phyloP scores from a whole-genome alignment of 1,140 invertebrate species.

The Heliconius congener region DNA sequence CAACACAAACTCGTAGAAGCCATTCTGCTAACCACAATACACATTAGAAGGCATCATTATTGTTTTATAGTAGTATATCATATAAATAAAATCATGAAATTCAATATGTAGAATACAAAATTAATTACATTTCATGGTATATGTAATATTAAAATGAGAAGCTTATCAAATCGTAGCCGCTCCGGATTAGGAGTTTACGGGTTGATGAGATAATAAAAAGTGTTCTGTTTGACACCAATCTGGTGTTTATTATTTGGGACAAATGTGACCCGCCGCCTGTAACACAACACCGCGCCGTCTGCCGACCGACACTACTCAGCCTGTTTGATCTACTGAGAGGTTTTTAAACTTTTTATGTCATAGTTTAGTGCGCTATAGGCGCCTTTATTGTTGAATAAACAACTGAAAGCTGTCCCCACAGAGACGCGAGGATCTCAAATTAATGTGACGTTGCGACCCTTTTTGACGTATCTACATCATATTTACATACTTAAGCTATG shows the following conservation, averaged over 20 bases:
- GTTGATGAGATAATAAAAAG: conserved; percentile 77
- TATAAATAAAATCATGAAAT: background rate
- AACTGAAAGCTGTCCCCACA: conserved; percentile 28
- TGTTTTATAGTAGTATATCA: background rate
- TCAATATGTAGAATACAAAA: background rate
- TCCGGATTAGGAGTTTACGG: conserved; percentile 64
- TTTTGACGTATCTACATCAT: background rate
- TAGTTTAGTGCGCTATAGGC: conserved; percentile 75
- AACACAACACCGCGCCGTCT: conserved; percentile 71
- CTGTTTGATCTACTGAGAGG: conserved; percentile 81
- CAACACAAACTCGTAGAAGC: conserved; percentile 61
- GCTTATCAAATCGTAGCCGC: conserved; percentile 21
- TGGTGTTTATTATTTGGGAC: conserved; percentile 79
- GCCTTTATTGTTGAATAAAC: conserved; percentile 79
- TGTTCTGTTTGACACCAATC: conserved; percentile 79
- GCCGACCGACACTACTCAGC: conserved; percentile 68
- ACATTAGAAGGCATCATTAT: conserved; percentile 51
- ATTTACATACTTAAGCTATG: background rate
- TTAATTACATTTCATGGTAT: too few relatives aligned
- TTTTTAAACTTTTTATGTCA: conserved; percentile 81
- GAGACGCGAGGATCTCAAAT: background rate
- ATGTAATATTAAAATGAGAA: conserved; percentile 60
- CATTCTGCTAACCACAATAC: conserved; percentile 55
- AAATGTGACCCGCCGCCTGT: conserved; percentile 70
- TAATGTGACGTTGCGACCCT: background rate